Evolutionary conservation across 1,140 invertebrate genomes (phyloP), one percentile per base, ranked within the genome.

Genomic region (Goniozus legneri): DNA sequence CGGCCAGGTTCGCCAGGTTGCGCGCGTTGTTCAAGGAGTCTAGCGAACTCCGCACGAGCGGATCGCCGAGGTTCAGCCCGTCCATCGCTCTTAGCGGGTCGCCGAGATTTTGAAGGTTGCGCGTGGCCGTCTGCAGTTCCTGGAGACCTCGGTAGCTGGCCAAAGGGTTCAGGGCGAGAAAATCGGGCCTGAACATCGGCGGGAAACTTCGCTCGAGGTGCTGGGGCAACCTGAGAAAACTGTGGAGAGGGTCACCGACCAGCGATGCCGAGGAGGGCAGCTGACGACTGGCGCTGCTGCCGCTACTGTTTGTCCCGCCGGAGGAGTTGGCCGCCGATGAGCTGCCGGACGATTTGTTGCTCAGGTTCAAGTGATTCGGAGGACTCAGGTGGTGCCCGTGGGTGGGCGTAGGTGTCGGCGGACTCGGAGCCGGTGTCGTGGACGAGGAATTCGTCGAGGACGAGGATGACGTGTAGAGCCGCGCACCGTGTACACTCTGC

Each of bases 401-500:
- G 2, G 64, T 60, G 8, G 74, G 71, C 8, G 72, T 75, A 1
- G 71, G 63, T 21, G 72, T 72, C 19, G 75, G 71, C 8, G 75
- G 73, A 54, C 73, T 75, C 24, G 72, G 73, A 1, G 75, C 69
- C 16, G 75, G 70, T 1, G 71, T 71, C 31, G 64, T 72, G 8
- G 73, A 71, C 12, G 75, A 71, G 3, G 75, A 77, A 33, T 73
- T 76, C 18, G 63, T 67, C 35, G 70, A 65, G 8, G 71, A 67
- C 31, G 61, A 57, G 27, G 77, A 73, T 50, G 92, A 88, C 19
- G 89, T 82, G 76, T 95, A 97, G 56, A 97, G 92, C 69, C 94
- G 91, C 47, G 96, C 86, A 14, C 94, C 94, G 69, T 97, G 95
- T 36, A 87, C 84, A 54, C 88, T 89, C 73, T 98, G 95, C 13